These are phyloP conservation scores for Holcopasites calliopsidis DNA, from an alignment of 1,140 invertebrate species.

Conservation along the genomic window DNA sequence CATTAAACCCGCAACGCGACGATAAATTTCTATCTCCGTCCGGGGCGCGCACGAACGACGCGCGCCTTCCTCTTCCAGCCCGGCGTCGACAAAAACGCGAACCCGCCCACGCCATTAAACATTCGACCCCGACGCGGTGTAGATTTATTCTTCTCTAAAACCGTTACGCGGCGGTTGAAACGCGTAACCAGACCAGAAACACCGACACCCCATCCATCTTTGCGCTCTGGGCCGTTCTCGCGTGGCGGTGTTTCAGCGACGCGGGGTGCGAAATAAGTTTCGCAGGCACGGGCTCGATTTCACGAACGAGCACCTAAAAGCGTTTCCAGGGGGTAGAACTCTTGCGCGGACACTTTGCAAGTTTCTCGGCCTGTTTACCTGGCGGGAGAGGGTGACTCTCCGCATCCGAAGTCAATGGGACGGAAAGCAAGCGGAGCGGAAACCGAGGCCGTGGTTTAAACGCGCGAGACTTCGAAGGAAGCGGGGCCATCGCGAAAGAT, in stretches of 20 bases:
- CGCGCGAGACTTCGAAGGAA: slow-evolving; percentile 11
- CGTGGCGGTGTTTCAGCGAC: slow-evolving; percentile 11
- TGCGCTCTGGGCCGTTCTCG: slow-evolving; percentile 1
- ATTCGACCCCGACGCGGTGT: slow-evolving; percentile 6
- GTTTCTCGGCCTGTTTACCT: slow-evolving; percentile 74
- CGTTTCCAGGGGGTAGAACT: slow-evolving; percentile 51
- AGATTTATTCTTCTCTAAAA: slow-evolving; percentile 45
- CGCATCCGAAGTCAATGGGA: slow-evolving; percentile 69
- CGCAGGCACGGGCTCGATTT: slow-evolving; percentile 53
- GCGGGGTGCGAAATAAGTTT: slow-evolving; percentile 50
- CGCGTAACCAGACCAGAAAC: slow-evolving; percentile 47
- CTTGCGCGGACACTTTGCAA: slow-evolving; percentile 73
- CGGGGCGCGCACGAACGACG: slow-evolving; percentile 9
- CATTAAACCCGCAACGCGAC: neutral
- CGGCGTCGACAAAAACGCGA: slow-evolving; percentile 18
- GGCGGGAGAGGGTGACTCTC: slow-evolving; percentile 52
- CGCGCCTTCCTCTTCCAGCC: neutral
- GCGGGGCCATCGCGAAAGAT: neutral
- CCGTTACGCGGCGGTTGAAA: slow-evolving; percentile 15
- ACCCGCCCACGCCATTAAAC: slow-evolving; percentile 43
- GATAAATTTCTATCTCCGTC: slow-evolving; percentile 30
- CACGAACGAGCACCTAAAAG: slow-evolving; percentile 62
- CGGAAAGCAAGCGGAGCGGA: slow-evolving; percentile 72
- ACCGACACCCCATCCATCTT: slow-evolving; percentile 51
- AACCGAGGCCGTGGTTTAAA: slow-evolving; percentile 60